phyloP scores from a whole-genome alignment of 2,888 invertebrate species.

The Monochamus alternatus region DNA sequence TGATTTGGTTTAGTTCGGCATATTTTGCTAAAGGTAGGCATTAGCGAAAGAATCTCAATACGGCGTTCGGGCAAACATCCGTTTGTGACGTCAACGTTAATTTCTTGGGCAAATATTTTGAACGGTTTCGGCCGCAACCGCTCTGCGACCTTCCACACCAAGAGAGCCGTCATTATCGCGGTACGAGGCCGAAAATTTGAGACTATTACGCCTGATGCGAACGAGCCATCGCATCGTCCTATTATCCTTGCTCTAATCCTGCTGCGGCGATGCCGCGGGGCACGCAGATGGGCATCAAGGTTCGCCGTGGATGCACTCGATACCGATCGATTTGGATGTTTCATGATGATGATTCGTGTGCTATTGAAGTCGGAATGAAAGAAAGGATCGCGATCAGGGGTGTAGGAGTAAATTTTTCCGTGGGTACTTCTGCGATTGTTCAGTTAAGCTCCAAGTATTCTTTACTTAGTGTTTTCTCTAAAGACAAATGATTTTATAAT shows the following conservation, averaged over 20 bases:
- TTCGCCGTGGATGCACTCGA: not conserved
- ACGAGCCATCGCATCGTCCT: constrained; percentile 34
- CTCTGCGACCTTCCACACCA: constrained; percentile 40
- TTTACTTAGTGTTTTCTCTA: too few relatives aligned
- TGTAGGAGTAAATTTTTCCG: too few relatives aligned
- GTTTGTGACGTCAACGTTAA: not conserved
- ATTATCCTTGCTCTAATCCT: constrained; percentile 52
- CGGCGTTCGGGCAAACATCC: too few relatives aligned
- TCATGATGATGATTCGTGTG: not conserved
- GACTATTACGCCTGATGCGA: constrained; percentile 40
- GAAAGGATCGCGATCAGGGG: not conserved
- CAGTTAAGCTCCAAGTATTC: too few relatives aligned
- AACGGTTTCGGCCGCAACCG: not conserved
- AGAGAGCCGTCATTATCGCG: constrained; percentile 39
- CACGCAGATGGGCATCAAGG: constrained; percentile 35
- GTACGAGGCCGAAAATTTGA: constrained; percentile 38
- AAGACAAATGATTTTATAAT: too few relatives aligned
- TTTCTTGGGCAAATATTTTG: not conserved
- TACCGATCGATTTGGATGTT: not conserved
- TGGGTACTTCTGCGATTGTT: too few relatives aligned
- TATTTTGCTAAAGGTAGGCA: too few relatives aligned
- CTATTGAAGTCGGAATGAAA: not conserved
- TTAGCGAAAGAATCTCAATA: too few relatives aligned
- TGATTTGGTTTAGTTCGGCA: too few relatives aligned
- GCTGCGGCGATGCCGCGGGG: constrained; percentile 40